Evolutionary conservation across 2,888 invertebrate species (phyloP), one percentile per base, ranked within the genome.

Genomic region (Phortica okadai): DNA sequence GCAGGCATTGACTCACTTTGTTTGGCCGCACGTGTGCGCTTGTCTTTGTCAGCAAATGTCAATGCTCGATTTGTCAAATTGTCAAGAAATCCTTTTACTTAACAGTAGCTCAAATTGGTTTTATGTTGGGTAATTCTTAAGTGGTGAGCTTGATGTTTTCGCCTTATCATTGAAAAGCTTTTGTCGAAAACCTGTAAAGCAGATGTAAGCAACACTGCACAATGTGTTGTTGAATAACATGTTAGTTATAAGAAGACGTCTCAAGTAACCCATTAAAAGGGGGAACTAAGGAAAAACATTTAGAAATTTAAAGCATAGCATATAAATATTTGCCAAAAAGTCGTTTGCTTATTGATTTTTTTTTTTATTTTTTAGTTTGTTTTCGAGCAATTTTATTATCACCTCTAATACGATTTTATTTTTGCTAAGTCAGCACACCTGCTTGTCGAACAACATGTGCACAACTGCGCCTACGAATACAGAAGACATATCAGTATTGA

Each of bases 21-120:
- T 64, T n/a, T 64, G 44, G 74, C 50, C 66, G n/a, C 62, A n/a
- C 74, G 77, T 77, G 76, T 76, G 62, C 69, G 76, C 75, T 77
- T 69, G 77, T 69, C 70, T 76, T 81, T 82, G 87, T 85, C 87
- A 84, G 80, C 87, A 83, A 86, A 86, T 85, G 85, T 85, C 86
- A 87, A 83, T 82, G 82, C 83, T 81, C 82, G 85, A 87, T 87
- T 87, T 87, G 88, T 87, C 86, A 87, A 87, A 83, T 83, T 84
- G 86, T 82, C 80, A 67, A 66, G 66, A 56, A 58, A 67, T 79
- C 77, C 74, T 56, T 67, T 44, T 41, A 66, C 14, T 41, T 41
- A 42, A 44, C 67, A 67, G 67, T 67, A 67, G 67, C 44, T 67
- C 41, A 6, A 44, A 41, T 67, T 67, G 44, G 7, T 44, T 67